A percentile compares a stretch with the other conserved stretches of the same genome.
phyloP scores from a whole-genome alignment of 2,797 vertebrate species.

The Leptoclinus maculatus region DNA sequence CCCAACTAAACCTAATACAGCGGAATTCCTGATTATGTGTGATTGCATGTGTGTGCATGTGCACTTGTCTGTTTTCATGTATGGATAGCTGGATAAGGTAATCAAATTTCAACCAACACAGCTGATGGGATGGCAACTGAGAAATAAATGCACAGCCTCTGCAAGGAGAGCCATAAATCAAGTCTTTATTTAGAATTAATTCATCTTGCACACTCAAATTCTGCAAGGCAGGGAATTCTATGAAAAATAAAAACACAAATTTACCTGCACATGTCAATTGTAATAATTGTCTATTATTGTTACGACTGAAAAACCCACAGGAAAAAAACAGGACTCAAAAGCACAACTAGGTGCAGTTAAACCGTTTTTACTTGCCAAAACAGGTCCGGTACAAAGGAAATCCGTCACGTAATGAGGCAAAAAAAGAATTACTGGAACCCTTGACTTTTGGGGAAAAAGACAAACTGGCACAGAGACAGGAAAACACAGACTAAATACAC shows the following conservation, averaged over 20 bases:
- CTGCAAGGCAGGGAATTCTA: neutral
- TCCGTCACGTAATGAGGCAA: no score
- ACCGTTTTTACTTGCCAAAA: no score
- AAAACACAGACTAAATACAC: no score
- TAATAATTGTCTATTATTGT: neutral
- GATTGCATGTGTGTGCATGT: conserved; percentile 15
- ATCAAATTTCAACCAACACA: neutral
- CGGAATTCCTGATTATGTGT: conserved; percentile 57
- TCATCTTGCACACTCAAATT: neutral
- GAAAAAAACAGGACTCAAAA: no score
- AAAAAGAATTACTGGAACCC: no score
- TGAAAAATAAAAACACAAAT: neutral
- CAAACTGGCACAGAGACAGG: no score
- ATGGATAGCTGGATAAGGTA: neutral
- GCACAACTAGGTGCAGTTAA: no score
- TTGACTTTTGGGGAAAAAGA: no score
- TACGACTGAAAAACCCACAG: neutral
- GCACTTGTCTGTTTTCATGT: conserved; percentile 25
- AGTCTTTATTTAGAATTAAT: neutral
- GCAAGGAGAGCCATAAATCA: neutral
- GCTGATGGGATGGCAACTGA: neutral
- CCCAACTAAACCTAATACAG: conserved; percentile 39
- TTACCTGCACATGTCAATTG: neutral
- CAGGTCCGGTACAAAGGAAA: no score
- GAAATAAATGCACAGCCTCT: neutral